These are phyloP conservation scores for Hirundo rustica DNA, from an alignment of 2,797 vertebrate genomes.

Conservation along the genomic window DNA sequence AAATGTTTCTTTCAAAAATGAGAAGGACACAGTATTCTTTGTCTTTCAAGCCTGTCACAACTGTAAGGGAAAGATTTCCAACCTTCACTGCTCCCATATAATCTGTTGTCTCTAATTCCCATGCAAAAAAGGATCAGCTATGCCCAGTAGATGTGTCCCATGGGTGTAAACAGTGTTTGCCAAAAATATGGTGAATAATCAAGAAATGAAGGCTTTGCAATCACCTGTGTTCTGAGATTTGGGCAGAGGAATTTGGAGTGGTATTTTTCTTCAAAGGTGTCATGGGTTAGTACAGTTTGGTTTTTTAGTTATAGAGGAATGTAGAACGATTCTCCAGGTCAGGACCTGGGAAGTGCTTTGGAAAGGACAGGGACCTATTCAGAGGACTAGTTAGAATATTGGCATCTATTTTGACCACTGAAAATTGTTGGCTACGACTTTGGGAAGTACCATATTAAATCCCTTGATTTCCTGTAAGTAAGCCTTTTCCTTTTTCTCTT, in stretches of 20 bases:
- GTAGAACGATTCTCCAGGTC: too few species aligned
- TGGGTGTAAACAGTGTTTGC: not conserved
- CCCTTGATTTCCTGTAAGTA: too few species aligned
- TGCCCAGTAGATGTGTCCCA: not conserved
- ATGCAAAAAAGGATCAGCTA: not conserved
- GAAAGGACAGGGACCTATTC: too few species aligned
- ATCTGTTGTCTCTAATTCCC: not conserved
- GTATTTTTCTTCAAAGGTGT: not conserved
- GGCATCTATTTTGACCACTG: too few species aligned
- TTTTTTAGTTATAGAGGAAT: too few species aligned
- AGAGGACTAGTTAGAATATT: too few species aligned
- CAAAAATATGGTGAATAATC: not conserved
- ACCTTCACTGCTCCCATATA: not conserved
- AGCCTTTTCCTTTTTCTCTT: too few species aligned
- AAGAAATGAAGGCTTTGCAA: not conserved
- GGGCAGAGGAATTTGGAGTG: not conserved
- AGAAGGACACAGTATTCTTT: not conserved
- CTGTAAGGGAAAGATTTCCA: not conserved
- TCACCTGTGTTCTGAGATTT: not conserved
- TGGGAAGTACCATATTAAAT: too few species aligned
- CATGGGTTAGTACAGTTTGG: too few species aligned
- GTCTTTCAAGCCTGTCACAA: not conserved
- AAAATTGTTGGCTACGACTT: too few species aligned
- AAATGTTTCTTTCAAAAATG: not conserved
- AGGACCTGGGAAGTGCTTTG: too few species aligned